Base-by-base conservation (phyloP, 2,888 invertebrate species). In the Chrysodeixis includens region DNA sequence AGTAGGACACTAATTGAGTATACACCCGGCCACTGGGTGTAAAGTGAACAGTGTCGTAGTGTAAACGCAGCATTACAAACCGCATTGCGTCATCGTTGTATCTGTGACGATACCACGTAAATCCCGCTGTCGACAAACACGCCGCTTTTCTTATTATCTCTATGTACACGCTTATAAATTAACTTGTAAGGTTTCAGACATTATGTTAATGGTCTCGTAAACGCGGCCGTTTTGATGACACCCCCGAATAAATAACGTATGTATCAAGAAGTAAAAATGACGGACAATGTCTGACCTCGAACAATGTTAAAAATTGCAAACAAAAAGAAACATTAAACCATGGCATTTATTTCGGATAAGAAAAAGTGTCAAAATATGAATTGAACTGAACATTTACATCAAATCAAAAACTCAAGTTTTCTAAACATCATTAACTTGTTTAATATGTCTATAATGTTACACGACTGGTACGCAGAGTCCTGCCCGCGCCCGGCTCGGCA, bases 91-190 rank as follows among this genome's bases (percentile, higher is more conserved):
- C 83, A 84, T 72, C 75, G 67, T 71, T 79, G 65, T 67, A 71
- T 70, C 66, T 70, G 70, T 83, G 84, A 84, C 84, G 84, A 78
- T 74, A 73, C 69, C 53, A 60, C 70, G 71, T 72, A 71, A 80
- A 74, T 73, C 69, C 73, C 69, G 49, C 30, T 69, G 57, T 66
- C 70, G 60, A 71, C 67, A 70, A 74, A 68, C 73, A 75, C 40
- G 22, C 52, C 52, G 56, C 60, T 68, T 81, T 78, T 65, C 71
- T 67, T 62, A 64, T 67, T 69, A 78, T 78, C 69, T 70, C 68
- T 70, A 62, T 66, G 67, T 66, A 70, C 64, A 68, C 56, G 54
- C 20, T 68, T 66, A 60, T 74, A 74, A 70, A 74, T 76, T 57
- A 76, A 71, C 59, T 64, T 61, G 65, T 71, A 66, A 70, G 62